Base-by-base conservation (phyloP, 2,797 vertebrate genomes). In the Muraenolepis orangiensis region DNA sequence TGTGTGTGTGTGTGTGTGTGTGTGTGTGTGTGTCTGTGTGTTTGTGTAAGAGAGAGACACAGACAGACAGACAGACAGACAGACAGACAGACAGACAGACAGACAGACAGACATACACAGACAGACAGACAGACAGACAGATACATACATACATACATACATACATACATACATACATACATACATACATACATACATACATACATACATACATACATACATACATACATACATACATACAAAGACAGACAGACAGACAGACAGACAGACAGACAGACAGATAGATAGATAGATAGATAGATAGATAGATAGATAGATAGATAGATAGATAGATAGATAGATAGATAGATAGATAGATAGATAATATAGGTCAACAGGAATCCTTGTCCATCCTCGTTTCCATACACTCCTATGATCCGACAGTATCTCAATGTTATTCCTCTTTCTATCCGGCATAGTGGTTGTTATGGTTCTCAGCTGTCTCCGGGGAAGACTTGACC, bases 401-500 rank as follows among this genome's bases (percentile, higher is more conserved):
- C 51, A 8, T n/a, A 57, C 57, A 34, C 79, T 73, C 70, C 30
- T 16, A 76, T 79, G 77, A 87, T 85, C 81, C 74, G 70, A 84
- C 28, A 28, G 73, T 72, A 77, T 78, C 75, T 23, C 12, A 10
- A 26, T 81, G 69, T 83, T 81, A 77, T 85, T 38, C 30, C 14
- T 80, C 66, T 66, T 73, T 51, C 80, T 84, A 80, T 86, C 82
- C 84, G 34, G 81, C 87, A 85, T 73, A 69, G 42, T 64, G 66
- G 76, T 79, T 86, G 84, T 86, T 87, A 85, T 81, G 80, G 76
- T 82, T 90, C 85, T 77, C 84, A 84, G 78, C 78, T 84, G 82
- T 78, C 84, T 81, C 81, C 16, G 23, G 82, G 83, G 84, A 81
- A 69, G 68, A 38, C 81, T 90, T 90, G 85, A 89, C 86, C 88